phyloP scores from a whole-genome alignment of 1,140 invertebrate genomes.

The Phocides pigmalion region DNA sequence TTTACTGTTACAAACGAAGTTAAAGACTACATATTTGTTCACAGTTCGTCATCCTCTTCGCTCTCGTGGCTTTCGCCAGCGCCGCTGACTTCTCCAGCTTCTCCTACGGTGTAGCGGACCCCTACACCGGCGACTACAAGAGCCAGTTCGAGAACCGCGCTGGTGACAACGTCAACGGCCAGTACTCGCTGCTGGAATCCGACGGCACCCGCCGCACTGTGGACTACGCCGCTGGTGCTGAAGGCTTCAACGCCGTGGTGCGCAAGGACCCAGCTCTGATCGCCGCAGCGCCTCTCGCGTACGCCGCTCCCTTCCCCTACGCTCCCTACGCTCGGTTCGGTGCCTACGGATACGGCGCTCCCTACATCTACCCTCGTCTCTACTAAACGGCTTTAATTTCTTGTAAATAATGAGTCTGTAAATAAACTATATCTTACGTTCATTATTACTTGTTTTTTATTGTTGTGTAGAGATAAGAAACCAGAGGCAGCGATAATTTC shows the following conservation, averaged over 20 bases:
- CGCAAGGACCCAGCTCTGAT: conserved; percentile 62
- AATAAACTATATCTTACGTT: conserved; percentile 47
- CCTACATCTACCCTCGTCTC: conserved; percentile 38
- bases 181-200: conserved; percentile 71
- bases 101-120: conserved; percentile 77
- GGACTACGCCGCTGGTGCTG: conserved; percentile 74
- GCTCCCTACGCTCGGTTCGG: conserved; percentile 33
- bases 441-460: background rate
- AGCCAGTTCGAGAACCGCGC: conserved; percentile 75
- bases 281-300: conserved; percentile 41
- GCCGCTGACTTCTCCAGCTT: conserved; percentile 56
- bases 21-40: conserved; percentile 29
- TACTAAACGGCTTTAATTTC: conserved; percentile 30
- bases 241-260: conserved; percentile 79
- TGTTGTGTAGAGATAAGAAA: no score
- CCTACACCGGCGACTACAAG: conserved; percentile 83
- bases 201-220: conserved; percentile 76
- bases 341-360: conserved; percentile 33
- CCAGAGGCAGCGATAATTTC: no score
- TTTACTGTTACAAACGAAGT: no score
- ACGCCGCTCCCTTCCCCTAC: conserved; percentile 32
- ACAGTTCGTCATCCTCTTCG: conserved; percentile 61
- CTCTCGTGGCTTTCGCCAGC: conserved; percentile 49
- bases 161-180: conserved; percentile 83
- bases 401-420: conserved; percentile 41